Percentiles rank a stretch among this genome's conserved stretches.
Evolutionary conservation across 1,140 invertebrate genomes (phyloP).

Genomic region (Planococcus citri): DNA sequence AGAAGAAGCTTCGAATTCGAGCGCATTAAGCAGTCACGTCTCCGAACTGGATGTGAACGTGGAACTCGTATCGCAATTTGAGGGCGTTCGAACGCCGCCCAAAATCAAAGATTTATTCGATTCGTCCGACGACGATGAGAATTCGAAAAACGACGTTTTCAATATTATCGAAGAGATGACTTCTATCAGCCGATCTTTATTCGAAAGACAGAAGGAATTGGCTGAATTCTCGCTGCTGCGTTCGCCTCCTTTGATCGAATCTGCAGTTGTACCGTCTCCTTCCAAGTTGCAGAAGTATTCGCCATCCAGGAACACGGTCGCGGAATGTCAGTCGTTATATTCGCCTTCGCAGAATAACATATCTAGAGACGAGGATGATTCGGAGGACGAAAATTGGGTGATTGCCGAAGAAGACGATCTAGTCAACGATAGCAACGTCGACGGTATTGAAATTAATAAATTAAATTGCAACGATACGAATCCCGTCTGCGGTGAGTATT

Average conservation of each 20-base stretch:
- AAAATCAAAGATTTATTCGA: not conserved
- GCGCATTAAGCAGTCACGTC: no score
- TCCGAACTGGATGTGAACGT: no score
- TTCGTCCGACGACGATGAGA: not conserved
- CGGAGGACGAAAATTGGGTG: not conserved
- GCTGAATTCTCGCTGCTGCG: not conserved
- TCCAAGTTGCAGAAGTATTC: no score
- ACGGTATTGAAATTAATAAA: constrained; percentile 4
- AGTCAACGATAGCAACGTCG: not conserved
- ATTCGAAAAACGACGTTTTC: not conserved
- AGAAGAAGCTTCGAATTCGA: no score
- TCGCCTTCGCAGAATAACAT: no score
- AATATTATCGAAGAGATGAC: not conserved
- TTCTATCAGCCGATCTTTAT: not conserved
- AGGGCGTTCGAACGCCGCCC: no score
- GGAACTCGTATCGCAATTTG: no score
- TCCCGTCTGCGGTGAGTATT: not conserved
- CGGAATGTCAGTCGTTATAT: not conserved
- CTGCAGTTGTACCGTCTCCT: not conserved
- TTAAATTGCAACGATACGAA: not conserved
- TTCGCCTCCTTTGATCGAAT: not conserved
- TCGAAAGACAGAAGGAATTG: not conserved
- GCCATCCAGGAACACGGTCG: no score
- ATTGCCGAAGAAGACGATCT: not conserved
- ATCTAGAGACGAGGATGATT: not conserved